Base-by-base conservation (phyloP, 2,888 invertebrate species). In the Hydriomena furcata region DNA sequence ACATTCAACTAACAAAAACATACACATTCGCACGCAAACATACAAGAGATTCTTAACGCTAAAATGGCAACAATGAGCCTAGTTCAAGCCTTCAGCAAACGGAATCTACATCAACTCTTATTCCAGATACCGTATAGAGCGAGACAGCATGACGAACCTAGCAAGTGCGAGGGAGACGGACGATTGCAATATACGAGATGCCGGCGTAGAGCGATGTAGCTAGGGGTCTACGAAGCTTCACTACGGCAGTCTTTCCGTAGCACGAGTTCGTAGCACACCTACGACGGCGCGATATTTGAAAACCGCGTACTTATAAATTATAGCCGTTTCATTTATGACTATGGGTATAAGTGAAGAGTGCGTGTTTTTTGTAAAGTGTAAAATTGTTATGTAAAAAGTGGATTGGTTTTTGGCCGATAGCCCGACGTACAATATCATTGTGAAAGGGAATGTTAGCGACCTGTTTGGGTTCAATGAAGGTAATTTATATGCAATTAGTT, bases 371-470 rank as follows among this genome's bases (percentile, higher is more conserved):
- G 75, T 47, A 53, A 49, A 53, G 64, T 66, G 74, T 69, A 65
- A 71, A 52, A 71, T 78, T 84, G 82, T 78, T 76, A 85, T 86
- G 84, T 87, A 84, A 86, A 86, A 84, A 85, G 89, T 89, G 89
- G 89, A 88, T 86, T 85, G 80, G 77, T 82, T 88, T 71, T 52
- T 86, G 61, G 79, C 75, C 65, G 81, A 80, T 58, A 76, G 75
- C 74, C 84, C 78, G 65, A 88, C 89, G 88, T 87, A 85, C 84
- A 88, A 87, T 88, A 88, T 83, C 82, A 86, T 89, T 76, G 86
- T 83, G 84, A 82, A 77, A 84, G 83, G 82, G 55, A 89, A 89
- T 89, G 89, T 68, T 59, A 84, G 76, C 68, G 70, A 75, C 52
- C 69, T 84, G 58, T 83, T 81, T 61, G 89, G 86, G 75, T 72